phyloP scores from a whole-genome alignment of 2,888 invertebrate species.

The Pasiphila rectangulata region DNA sequence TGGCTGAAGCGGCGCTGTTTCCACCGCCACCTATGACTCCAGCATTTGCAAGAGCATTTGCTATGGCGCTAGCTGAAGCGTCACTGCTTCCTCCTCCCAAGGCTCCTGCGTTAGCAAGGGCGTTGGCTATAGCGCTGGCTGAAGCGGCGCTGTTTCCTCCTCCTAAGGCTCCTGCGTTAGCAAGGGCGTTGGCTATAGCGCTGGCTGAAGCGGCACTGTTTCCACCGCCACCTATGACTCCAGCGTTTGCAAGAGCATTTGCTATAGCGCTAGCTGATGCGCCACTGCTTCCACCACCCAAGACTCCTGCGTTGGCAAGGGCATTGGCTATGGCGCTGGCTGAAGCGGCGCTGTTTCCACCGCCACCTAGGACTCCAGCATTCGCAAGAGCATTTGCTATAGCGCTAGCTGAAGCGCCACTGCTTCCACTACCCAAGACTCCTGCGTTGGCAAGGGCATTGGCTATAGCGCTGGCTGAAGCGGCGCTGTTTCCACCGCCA shows the following conservation, averaged over 20 bases:
- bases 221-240: neutral
- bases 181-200: neutral
- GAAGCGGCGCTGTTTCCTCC: neutral
- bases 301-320: neutral
- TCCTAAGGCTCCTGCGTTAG: neutral
- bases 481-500: neutral
- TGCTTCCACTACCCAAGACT: neutral
- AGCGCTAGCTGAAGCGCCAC: slow-evolving; percentile 6
- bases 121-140: neutral
- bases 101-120: neutral
- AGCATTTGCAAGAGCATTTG: neutral
- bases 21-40: neutral
- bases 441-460: neutral
- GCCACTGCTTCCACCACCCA: neutral
- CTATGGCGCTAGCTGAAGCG: slow-evolving; percentile 8
- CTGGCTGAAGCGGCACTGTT: too few relatives aligned
- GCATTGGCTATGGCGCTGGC: slow-evolving; percentile 4
- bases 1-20: too few relatives aligned
- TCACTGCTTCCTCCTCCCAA: neutral
- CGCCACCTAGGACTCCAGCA: neutral
- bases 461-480: neutral
- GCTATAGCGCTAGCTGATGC: neutral
- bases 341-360: too few relatives aligned
- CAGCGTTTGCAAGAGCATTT: neutral
- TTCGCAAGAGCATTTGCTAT: neutral